A percentile compares a stretch with the other conserved stretches of the same genome.
These are phyloP conservation scores for Hoplodrina ambigua DNA, from an alignment of 2,888 invertebrate genomes.

Conservation along the genomic window DNA sequence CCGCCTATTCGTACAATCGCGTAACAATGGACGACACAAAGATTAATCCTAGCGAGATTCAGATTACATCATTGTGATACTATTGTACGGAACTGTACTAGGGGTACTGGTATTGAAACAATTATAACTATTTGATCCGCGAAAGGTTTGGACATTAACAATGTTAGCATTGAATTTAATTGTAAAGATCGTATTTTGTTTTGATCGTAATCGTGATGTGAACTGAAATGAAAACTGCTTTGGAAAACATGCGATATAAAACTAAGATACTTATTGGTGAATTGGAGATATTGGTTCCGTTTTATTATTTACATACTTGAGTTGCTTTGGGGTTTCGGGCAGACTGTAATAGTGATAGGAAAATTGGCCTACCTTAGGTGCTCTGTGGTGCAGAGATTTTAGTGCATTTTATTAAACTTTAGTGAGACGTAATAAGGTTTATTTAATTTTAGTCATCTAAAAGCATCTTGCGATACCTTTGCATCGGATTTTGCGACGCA, in stretches of 20 bases:
- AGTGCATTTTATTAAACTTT: neutral
- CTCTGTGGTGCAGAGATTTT: slow-evolving; percentile 16
- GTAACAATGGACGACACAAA: slow-evolving; percentile 60
- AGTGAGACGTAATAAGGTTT: neutral
- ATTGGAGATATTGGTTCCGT: slow-evolving; percentile 40
- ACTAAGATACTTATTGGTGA: slow-evolving; percentile 48
- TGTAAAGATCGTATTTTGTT: slow-evolving; percentile 14
- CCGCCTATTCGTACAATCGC: slow-evolving; percentile 29
- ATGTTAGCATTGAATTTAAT: slow-evolving; percentile 18
- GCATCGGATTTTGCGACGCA: too few species aligned
- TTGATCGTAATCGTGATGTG: neutral
- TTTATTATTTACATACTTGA: slow-evolving; percentile 53
- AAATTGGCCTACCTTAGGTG: slow-evolving; percentile 13
- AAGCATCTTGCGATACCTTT: neutral
- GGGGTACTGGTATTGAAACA: slow-evolving; percentile 23
- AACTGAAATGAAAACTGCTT: slow-evolving; percentile 25
- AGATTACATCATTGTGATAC: slow-evolving; percentile 69
- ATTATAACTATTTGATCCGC: slow-evolving; percentile 22
- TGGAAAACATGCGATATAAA: slow-evolving; percentile 51
- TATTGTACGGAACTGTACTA: slow-evolving; percentile 52
- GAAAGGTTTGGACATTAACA: slow-evolving; percentile 6
- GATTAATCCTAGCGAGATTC: slow-evolving; percentile 72
- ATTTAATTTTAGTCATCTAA: neutral
- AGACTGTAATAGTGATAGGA: slow-evolving; percentile 4
- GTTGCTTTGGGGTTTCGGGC: slow-evolving; percentile 28